Conservation (phyloP, 1,140 invertebrate genomes). For the Eulimnadia texana region DNA sequence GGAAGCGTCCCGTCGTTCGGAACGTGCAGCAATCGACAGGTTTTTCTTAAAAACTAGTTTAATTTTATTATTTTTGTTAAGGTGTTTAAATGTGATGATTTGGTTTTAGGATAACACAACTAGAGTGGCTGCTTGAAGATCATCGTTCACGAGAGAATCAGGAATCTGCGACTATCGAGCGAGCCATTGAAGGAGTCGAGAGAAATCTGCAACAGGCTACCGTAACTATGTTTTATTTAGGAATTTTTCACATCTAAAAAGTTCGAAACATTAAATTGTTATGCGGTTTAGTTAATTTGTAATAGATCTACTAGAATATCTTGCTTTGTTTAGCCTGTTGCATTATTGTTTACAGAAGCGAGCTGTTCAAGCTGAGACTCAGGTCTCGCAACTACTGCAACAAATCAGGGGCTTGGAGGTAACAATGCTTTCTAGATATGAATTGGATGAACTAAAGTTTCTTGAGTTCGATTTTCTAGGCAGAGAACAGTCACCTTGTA, state of each 20-base stretch:
- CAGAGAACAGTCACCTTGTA: neutral
- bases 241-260: no score
- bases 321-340: neutral
- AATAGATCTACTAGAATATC: neutral
- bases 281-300: neutral
- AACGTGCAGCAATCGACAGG: constrained; percentile 34
- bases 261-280: no score
- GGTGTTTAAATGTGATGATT: neutral
- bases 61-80: neutral
- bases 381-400: neutral
- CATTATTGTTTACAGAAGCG: neutral
- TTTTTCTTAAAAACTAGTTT: constrained; percentile 14
- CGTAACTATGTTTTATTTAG: constrained; percentile 2
- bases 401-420: neutral
- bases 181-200: neutral
- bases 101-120: constrained; percentile 28
- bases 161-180: neutral
- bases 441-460: neutral
- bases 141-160: neutral
- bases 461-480: neutral
- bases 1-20: constrained; percentile 32
- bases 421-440: neutral
- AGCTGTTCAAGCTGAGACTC: neutral
- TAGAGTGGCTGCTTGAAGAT: constrained; percentile 29
- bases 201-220: neutral